These are phyloP conservation scores for Coregonus ussuriensis DNA, from an alignment of 2,797 vertebrate genomes.

Conservation along the genomic window DNA sequence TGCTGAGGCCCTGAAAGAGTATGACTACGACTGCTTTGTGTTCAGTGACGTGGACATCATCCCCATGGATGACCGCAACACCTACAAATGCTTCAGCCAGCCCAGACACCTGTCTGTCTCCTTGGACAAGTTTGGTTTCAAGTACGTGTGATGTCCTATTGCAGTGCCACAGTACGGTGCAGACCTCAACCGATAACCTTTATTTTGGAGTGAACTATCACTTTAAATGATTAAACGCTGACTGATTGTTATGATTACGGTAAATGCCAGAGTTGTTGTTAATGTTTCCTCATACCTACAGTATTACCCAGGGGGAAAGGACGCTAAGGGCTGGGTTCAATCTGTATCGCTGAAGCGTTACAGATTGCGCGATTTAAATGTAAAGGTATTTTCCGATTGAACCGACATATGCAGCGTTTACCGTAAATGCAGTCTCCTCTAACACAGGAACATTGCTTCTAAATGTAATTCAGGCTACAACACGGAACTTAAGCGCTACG, in stretches of 20 bases:
- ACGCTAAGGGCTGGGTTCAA: no score
- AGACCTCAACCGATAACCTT: no score
- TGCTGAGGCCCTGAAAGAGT: conserved; percentile 78
- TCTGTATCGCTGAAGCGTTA: no score
- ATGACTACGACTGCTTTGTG: conserved; percentile 82
- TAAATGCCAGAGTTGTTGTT: no score
- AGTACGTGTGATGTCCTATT: conserved; percentile 55
- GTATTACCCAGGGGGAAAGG: no score
- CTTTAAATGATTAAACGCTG: neutral
- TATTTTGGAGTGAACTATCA: no score
- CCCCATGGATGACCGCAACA: conserved; percentile 80
- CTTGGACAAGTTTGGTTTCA: conserved; percentile 88
- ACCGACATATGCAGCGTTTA: no score
- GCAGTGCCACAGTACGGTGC: neutral
- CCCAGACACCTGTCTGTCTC: conserved; percentile 81
- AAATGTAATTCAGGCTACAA: neutral
- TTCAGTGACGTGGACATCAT: conserved; percentile 61
- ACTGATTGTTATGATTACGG: neutral
- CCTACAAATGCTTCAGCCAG: conserved; percentile 80
- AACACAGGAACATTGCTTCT: neutral
- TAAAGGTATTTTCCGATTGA: no score
- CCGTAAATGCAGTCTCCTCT: no score
- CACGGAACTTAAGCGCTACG: no score
- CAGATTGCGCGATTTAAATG: no score
- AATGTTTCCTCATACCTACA: no score